Evolutionary conservation across 2,113 vertebrate species (phyloP), one percentile per base, ranked within the genome.

Genomic region (Hemiprocne comata): DNA sequence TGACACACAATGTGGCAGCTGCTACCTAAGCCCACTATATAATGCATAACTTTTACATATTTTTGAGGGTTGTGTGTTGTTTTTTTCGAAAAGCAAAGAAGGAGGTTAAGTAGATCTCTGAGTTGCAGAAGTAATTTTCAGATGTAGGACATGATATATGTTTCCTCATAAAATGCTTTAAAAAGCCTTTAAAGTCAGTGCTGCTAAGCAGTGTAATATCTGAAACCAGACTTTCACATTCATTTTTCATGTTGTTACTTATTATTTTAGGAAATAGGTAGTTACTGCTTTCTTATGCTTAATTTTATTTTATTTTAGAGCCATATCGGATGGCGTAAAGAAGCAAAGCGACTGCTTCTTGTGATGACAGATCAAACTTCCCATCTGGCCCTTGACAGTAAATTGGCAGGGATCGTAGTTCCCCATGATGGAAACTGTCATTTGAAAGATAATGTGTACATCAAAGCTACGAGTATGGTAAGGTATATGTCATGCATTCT

Each of bases 341-440:
- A 99, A 97, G 99, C 99, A 57, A 99, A 99, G 83, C 98, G 98
- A 73, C 98, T 99, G 61, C 97, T 99, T 90, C 98, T 99, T 74
- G 97, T 99, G 92, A 99, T 99, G 99, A 99, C 99, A 6, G 99
- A 99, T 97, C 99, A 99, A 97, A 99, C 99, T 10, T 99, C 99
- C 91, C 99, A 99, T 96, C 98, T 99, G 66, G 99, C 99, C 28
- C 98, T 99, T 89, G 99, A 99, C 48, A 99, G 99, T 97, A 99
- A 99, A 97, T 96, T 99, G 96, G 99, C 99, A 2, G 99, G 99
- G 70, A 99, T 99, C 3, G 99, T 99, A 38, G 96, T 98, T 65
- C 99, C 99, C 2, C 98, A 99, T 36, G 99, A 99, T 6, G 99
- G 99, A 46, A 98, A 98, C 84, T 99, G 99, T 96, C 99, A 99